Percentiles rank a stretch among this genome's conserved stretches.
Conservation (phyloP, 2,113 vertebrate genomes). For the Arvicanthis niloticus region DNA sequence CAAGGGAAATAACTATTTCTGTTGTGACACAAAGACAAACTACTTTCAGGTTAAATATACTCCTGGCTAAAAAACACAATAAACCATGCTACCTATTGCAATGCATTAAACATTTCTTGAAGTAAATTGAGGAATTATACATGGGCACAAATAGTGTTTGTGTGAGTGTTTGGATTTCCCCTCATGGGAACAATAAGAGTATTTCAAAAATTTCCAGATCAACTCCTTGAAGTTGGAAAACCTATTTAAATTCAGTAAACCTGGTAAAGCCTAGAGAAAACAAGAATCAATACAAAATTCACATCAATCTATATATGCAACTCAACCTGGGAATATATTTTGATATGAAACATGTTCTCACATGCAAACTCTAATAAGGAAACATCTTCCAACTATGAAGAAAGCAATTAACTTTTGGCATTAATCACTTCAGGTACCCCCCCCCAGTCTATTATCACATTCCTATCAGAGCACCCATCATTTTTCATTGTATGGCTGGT, state of each 20-base stretch:
- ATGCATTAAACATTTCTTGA: slow-evolving; percentile 71
- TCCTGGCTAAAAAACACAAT: slow-evolving; percentile 74
- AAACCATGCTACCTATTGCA: slow-evolving; percentile 63
- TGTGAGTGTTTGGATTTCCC: slow-evolving; percentile 37
- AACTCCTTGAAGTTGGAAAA: slow-evolving; percentile 43
- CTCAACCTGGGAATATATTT: slow-evolving; percentile 33
- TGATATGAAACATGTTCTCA: neutral
- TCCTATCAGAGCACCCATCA: neutral
- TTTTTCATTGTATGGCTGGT: slow-evolving; percentile 22
- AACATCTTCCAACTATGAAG: slow-evolving; percentile 8
- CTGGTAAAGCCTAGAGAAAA: slow-evolving; percentile 53
- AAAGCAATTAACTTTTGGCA: neutral
- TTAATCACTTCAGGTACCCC: neutral
- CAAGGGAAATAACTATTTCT: slow-evolving; percentile 69
- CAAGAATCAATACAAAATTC: slow-evolving; percentile 53
- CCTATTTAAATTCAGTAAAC: slow-evolving; percentile 62
- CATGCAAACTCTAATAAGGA: neutral
- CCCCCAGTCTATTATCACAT: neutral
- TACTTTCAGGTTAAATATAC: slow-evolving; percentile 72
- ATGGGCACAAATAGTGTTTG: slow-evolving; percentile 54
- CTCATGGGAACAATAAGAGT: slow-evolving; percentile 51
- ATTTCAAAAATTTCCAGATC: slow-evolving; percentile 52
- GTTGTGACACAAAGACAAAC: slow-evolving; percentile 74
- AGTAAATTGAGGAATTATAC: slow-evolving; percentile 68
- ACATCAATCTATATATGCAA: slow-evolving; percentile 39